Evolutionary conservation across 2,113 vertebrate genomes (phyloP), one percentile per base, ranked within the genome.

Genomic region (Gambusia holbrooki): DNA sequence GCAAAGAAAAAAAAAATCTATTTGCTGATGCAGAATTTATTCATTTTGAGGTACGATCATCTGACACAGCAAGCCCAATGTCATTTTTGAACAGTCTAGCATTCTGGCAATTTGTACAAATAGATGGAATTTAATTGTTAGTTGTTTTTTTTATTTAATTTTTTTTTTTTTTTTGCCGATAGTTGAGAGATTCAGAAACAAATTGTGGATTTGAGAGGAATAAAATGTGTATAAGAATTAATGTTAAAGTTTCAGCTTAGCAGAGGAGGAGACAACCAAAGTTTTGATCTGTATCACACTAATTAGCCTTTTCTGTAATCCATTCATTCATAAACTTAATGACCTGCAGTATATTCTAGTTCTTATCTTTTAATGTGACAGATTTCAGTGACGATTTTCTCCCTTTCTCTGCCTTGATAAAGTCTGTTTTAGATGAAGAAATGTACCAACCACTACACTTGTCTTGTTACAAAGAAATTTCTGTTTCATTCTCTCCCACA

Each of bases 391-490:
- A 25, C 10, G 25, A 58, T 58, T 58, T 58, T 58, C 25, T n/a
- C 22, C 17, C 22, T 58, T 25, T 58, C 67, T 74, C 9, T 65
- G 66, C 69, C 72, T 22, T 42, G 65, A 65, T 63, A 45, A 73
- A 45, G 27, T 73, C 33, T 65, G 54, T 83, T 81, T 73, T 79
- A 79, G 70, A 5, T 62, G 28, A 80, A 66, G 81, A 75, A 54
- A 79, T 71, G 48, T 85, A 84, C 74, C 82, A 83, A 81, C 69
- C 67, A 90, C 80, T 73, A 27, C n/a, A 83, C 68, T 37, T 70
- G 51, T 77, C 89, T 76, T 81, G 69, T 81, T 77, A 80, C 76
- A 66, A 72, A 88, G 6, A 48, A 76, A 85, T 89, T 81, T 81
- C 82, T 37, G 37, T 80, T 78, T 85, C 51, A 68, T 28, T 80